Evolutionary conservation across 2,888 invertebrate genomes (phyloP), one percentile per base, ranked within the genome.

Genomic region (Acanthopleura granulata): DNA sequence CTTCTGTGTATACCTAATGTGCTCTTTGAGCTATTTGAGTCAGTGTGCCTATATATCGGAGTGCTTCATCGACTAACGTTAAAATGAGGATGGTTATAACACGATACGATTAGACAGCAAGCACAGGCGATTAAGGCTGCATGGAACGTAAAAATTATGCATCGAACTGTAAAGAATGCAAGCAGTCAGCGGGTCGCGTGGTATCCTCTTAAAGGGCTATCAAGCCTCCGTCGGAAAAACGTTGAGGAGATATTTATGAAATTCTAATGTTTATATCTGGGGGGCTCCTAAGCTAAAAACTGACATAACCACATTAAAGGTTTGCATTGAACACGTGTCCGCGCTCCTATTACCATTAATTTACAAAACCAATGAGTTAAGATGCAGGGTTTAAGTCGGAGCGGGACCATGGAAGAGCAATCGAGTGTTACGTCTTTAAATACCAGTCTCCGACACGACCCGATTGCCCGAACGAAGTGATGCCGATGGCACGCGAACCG

Each of bases 341-440:
- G n/a, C 6, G 57, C 18, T 18, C 18, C 3, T 6, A 57, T 57
- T 57, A 57, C 57, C 57, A 57, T 57, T 57, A 57, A 57, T 57
- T 57, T 57, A 57, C 57, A 57, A 57, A 57, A 57, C 22, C 57
- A 57, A 57, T 57, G 57, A 57, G 57, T 57, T 18, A 57, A 57
- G 57, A 57, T n/a, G 57, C 51, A n/a, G 57, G 57, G 22, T 57
- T 18, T 57, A 57, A 57, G 22, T 12, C 22, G 40, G 40, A 40
- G 40, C 40, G 3, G 40, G 40, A 40, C 40, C 40, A 40, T 40
- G 40, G 40, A 57, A 18, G 57, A 57, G 18, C 57, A 57, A 57
- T 57, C n/a, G 22, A 18, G 57, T 57, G 57, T n/a, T 18, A 57
- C 57, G n/a, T 4, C 3, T 57, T 22, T 1, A 57, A 57, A 1